Conservation (phyloP, 1,140 invertebrate genomes). For the Brachionus sp. region DNA sequence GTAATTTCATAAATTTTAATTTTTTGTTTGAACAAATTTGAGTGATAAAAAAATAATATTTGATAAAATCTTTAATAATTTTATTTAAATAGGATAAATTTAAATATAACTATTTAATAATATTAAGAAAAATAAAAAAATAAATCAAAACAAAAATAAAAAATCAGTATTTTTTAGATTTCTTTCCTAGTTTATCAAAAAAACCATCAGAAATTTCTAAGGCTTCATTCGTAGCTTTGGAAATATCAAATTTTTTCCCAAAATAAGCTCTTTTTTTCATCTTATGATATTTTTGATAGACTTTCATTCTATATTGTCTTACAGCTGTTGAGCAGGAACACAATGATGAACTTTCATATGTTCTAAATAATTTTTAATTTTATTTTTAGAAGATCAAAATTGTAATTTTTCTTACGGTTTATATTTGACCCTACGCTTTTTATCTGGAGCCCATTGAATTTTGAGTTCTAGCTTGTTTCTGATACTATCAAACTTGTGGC, state of each 20-base stretch:
- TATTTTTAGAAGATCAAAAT: background rate
- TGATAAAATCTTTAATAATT: background rate
- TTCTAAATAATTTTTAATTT: background rate
- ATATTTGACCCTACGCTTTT: background rate
- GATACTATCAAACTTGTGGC: background rate
- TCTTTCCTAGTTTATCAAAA: background rate
- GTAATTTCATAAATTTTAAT: background rate
- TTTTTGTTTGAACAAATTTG: background rate
- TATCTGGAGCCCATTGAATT: constrained; percentile 3
- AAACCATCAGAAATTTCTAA: background rate
- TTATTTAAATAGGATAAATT: background rate
- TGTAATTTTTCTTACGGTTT: constrained; percentile 12
- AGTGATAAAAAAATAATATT: background rate
- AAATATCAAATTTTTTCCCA: background rate
- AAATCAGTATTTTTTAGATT: background rate
- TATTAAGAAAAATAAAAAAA: background rate
- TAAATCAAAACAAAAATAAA: background rate
- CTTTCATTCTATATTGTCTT: background rate
- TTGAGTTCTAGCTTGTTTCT: background rate
- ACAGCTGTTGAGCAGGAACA: background rate
- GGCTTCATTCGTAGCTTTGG: background rate
- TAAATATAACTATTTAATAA: background rate
- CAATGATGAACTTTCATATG: background rate
- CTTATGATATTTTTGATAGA: background rate
- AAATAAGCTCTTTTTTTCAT: constrained; percentile 9